Percentiles rank a stretch among this genome's conserved stretches.
Conservation (phyloP, 1,140 invertebrate species). For the Lysiphlebus fabarum region DNA sequence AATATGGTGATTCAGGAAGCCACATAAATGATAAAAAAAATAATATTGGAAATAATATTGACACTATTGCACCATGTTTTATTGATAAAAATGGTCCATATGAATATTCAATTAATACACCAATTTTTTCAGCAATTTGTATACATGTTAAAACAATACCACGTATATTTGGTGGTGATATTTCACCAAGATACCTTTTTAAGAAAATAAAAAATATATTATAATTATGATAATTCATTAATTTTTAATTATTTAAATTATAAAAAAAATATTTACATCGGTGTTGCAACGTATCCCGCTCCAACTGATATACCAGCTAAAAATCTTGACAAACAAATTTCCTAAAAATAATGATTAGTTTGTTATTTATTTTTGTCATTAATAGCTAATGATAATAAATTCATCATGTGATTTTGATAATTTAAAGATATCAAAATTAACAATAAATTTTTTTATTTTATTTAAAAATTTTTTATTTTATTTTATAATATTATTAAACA, state of each 20-base stretch:
- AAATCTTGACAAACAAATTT: conserved; percentile 32
- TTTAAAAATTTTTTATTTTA: conserved; percentile 41
- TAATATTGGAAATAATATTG: conserved; percentile 55
- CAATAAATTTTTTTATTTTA: conserved; percentile 28
- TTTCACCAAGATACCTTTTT: conserved; percentile 64
- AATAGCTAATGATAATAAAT: too few relatives aligned
- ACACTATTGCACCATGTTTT: conserved; percentile 56
- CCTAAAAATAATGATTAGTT: conserved; percentile 9
- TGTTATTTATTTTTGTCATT: too few relatives aligned
- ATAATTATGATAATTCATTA: too few relatives aligned
- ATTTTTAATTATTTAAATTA: too few relatives aligned
- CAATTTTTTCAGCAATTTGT: conserved; percentile 56
- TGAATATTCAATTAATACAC: conserved; percentile 64
- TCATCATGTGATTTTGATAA: too few relatives aligned
- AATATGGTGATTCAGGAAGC: conserved; percentile 74
- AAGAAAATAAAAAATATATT: conserved; percentile 26
- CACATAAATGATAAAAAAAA: conserved; percentile 61
- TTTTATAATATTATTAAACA: neutral
- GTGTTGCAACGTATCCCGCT: conserved; percentile 59
- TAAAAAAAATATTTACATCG: too few relatives aligned
- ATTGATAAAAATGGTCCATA: conserved; percentile 61
- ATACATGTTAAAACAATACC: conserved; percentile 64
- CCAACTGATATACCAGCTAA: conserved; percentile 63
- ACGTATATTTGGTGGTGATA: conserved; percentile 62
- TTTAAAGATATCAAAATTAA: too few relatives aligned